phyloP scores from a whole-genome alignment of 35 echinoderm and acorn worm genomes.

The Anneissia japonica region DNA sequence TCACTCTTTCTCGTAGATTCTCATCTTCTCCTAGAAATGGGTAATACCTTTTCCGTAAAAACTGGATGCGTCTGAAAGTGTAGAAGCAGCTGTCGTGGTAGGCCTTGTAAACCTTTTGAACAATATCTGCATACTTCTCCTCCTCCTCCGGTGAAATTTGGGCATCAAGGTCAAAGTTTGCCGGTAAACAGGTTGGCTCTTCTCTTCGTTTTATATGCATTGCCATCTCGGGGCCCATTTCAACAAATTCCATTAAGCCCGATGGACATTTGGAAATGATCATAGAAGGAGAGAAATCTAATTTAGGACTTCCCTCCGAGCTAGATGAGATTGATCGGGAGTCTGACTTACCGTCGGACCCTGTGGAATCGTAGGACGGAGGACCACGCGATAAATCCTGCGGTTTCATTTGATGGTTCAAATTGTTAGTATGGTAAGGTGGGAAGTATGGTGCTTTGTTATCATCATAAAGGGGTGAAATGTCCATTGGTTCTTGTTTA shows the following conservation, averaged over 20 bases:
- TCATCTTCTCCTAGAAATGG: slow-evolving; percentile 77
- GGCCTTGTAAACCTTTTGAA: slow-evolving; percentile 71
- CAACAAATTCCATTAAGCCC: not conserved
- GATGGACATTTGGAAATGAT: not conserved
- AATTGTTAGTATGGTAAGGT: not conserved
- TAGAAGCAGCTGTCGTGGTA: slow-evolving; percentile 95
- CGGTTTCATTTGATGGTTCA: not conserved
- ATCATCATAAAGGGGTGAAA: not conserved
- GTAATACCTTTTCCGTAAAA: slow-evolving; percentile 75
- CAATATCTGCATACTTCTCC: slow-evolving; percentile 56
- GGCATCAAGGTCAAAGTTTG: slow-evolving; percentile 70
- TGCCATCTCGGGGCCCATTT: not conserved
- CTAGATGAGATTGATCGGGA: not conserved
- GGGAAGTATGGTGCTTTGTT: not conserved
- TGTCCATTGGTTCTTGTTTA: not conserved
- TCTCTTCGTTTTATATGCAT: not conserved
- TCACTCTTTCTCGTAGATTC: slow-evolving; percentile 61
- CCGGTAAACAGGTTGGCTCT: slow-evolving; percentile 2
- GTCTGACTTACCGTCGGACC: not conserved
- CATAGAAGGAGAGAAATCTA: not conserved
- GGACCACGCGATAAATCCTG: not conserved
- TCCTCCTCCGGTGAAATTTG: slow-evolving; percentile 64
- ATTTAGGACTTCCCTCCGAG: not conserved
- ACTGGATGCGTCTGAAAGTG: slow-evolving; percentile 82
- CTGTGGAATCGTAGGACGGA: not conserved